Percentiles rank a stretch among this genome's conserved stretches.
Conservation (phyloP, 2,888 invertebrate species). For the Pelosia muscerda region DNA sequence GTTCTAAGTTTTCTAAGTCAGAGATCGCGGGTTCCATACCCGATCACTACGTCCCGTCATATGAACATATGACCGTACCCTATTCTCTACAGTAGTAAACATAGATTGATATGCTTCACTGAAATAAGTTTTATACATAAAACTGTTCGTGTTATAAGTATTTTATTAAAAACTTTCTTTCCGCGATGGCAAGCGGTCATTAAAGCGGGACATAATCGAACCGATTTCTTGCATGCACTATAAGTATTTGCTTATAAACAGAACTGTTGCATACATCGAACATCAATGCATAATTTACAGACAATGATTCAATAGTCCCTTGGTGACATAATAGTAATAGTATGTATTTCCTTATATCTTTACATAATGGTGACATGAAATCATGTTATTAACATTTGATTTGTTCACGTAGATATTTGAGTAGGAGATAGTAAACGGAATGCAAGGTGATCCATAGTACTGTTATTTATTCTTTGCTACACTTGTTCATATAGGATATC, state of each 20-base stretch:
- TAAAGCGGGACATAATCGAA: background rate
- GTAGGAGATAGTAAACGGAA: too few relatives aligned
- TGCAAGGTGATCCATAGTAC: too few relatives aligned
- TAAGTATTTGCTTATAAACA: slow-evolving; percentile 2
- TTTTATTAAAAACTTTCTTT: slow-evolving; percentile 18
- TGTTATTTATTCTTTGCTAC: too few relatives aligned
- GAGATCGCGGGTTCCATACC: too few relatives aligned
- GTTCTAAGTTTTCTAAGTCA: too few relatives aligned
- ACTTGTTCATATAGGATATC: too few relatives aligned
- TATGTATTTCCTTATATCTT: background rate
- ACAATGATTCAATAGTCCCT: slow-evolving; percentile 11
- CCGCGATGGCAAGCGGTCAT: background rate
- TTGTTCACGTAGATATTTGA: too few relatives aligned
- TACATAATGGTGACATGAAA: background rate
- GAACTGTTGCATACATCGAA: slow-evolving; percentile 17
- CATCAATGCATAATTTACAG: slow-evolving; percentile 17
- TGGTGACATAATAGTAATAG: background rate
- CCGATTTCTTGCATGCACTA: background rate
- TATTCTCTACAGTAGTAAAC: background rate
- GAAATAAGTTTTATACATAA: background rate
- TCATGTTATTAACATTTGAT: background rate
- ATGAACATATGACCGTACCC: too few relatives aligned
- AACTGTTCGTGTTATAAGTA: background rate
- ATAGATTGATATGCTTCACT: background rate
- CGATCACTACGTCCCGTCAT: too few relatives aligned